A percentile compares a stretch with the other conserved stretches of the same genome.
phyloP scores from a whole-genome alignment of 2,888 invertebrate genomes.

The Macrophya alboannulata region DNA sequence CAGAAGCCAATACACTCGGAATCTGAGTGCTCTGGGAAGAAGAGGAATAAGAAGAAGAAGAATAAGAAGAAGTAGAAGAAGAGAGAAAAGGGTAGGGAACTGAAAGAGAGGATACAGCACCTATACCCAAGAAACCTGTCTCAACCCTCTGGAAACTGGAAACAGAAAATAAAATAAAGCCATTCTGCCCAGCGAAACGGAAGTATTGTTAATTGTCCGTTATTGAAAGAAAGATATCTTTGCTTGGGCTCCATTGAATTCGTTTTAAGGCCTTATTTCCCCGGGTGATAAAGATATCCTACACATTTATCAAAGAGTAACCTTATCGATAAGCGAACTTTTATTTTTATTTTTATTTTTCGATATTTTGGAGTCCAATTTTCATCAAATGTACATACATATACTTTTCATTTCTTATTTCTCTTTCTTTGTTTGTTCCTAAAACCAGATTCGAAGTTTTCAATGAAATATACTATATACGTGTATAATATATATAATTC shows the following conservation, averaged over 20 bases:
- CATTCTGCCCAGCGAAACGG: constrained; percentile 64
- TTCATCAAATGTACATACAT: too few species aligned
- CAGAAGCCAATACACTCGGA: constrained; percentile 52
- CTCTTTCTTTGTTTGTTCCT: neutral
- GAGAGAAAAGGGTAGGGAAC: neutral
- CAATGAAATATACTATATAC: neutral
- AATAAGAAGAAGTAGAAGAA: neutral
- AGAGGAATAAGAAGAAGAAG: neutral
- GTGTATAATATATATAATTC: too few species aligned
- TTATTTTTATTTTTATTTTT: neutral
- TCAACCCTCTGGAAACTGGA: constrained; percentile 45
- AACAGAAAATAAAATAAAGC: constrained; percentile 62
- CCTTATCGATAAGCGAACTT: neutral
- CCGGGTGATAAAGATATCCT: constrained; percentile 17
- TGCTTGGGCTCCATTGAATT: constrained; percentile 21
- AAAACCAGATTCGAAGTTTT: neutral
- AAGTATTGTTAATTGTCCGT: constrained; percentile 64
- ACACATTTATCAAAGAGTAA: constrained; percentile 2
- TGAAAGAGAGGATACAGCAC: constrained; percentile 44
- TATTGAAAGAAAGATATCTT: constrained; percentile 59
- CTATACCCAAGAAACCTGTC: constrained; percentile 38
- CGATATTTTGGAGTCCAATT: neutral
- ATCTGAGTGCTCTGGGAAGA: constrained; percentile 39
- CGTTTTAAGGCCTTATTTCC: neutral
- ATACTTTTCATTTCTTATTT: neutral